phyloP scores from a whole-genome alignment of 2,797 vertebrate species.

The Crenuchus spilurus region DNA sequence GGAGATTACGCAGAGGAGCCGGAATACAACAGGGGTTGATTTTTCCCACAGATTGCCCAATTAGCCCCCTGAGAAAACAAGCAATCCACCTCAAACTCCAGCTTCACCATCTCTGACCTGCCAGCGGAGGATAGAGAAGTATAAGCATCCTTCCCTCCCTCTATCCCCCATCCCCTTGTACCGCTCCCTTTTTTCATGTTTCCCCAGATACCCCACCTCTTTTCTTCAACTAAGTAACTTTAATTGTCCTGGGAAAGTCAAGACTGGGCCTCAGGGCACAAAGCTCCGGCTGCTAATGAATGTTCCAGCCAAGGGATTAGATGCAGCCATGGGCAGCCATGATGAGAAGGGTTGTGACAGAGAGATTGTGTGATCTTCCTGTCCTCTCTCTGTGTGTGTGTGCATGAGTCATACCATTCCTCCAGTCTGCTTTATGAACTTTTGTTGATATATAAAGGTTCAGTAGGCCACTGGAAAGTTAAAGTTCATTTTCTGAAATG shows the following conservation, averaged over 20 bases:
- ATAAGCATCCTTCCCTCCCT: conserved; percentile 31
- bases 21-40: conserved; percentile 71
- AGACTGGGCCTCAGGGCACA: conserved; percentile 79
- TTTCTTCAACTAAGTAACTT: conserved; percentile 87
- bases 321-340: conserved; percentile 79
- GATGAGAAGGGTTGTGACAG: conserved; percentile 79
- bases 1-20: conserved; percentile 73
- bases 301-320: conserved; percentile 89
- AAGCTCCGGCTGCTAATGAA: conserved; percentile 90
- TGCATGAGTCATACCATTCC: conserved; percentile 49
- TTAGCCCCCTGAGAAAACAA: conserved; percentile 74
- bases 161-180: conserved; percentile 41
- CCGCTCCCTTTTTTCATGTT: conserved; percentile 55
- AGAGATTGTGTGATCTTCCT: conserved; percentile 72
- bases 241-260: conserved; percentile 98
- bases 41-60: conserved; percentile 82
- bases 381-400: conserved; percentile 54
- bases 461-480: background rate
- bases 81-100: conserved; percentile 75
- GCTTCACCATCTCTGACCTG: conserved; percentile 54
- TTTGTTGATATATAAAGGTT: background rate
- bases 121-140: conserved; percentile 50
- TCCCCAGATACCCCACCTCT: conserved; percentile 74
- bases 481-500: background rate
- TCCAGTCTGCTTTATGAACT: conserved; percentile 33